Evolutionary conservation across 2,113 vertebrate genomes (phyloP).

Genomic region (Istiophorus platypterus): DNA sequence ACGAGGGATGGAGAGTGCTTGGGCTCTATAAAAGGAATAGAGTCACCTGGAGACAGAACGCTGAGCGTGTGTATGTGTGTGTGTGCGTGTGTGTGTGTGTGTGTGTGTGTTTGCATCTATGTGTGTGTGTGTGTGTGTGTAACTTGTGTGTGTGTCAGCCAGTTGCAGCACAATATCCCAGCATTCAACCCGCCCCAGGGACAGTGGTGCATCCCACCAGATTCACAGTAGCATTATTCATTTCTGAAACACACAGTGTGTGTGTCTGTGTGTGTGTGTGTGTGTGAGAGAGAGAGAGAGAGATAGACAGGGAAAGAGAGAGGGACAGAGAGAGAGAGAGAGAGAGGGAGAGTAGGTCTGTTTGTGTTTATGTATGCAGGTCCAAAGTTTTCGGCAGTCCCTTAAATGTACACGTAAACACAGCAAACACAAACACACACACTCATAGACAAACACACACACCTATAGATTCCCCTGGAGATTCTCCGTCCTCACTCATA

Average conservation of each 20-base stretch:
- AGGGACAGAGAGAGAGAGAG: background rate
- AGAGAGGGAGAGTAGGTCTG: constrained; percentile 6
- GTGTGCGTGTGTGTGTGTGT: constrained; percentile 22
- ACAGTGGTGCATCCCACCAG: constrained; percentile 78
- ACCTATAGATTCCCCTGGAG: constrained; percentile 59
- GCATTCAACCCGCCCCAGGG: constrained; percentile 76
- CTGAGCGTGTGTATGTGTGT: constrained; percentile 37
- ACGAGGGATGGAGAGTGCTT: constrained; percentile 45
- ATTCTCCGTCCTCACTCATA: constrained; percentile 55
- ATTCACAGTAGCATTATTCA: constrained; percentile 81
- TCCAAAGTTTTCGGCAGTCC: constrained; percentile 44
- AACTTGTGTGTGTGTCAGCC: constrained; percentile 54
- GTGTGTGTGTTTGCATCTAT: constrained; percentile 7
- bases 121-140: constrained; percentile 14
- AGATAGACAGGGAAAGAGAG: too few species aligned
- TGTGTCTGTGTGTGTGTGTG: constrained; percentile 31
- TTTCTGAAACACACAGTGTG: constrained; percentile 63
- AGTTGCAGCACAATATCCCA: constrained; percentile 72
- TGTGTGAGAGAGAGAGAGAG: constrained; percentile 11
- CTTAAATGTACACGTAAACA: constrained; percentile 40
- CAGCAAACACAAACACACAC: constrained; percentile 12
- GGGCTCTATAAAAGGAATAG: constrained; percentile 73
- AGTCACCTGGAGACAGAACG: constrained; percentile 71
- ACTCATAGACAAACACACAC: background rate
- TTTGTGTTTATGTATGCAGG: constrained; percentile 53